These are phyloP conservation scores for Lagothrix lagotricha DNA, from an alignment of 2,797 vertebrate genomes.

Conservation along the genomic window DNA sequence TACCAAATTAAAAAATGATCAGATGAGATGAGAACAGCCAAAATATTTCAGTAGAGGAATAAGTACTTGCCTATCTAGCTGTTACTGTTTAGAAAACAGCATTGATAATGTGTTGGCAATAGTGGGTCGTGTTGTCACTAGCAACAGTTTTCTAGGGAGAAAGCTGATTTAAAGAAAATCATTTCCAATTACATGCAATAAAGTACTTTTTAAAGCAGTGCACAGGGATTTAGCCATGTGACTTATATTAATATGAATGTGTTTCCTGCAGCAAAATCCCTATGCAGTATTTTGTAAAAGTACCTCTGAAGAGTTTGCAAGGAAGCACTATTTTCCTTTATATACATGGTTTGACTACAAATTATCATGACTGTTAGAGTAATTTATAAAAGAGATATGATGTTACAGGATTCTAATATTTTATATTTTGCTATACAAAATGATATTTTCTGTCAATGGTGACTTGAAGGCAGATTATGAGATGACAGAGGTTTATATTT, in stretches of 20 bases:
- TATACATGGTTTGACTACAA: constrained; percentile 61
- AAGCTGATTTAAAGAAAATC: constrained; percentile 66
- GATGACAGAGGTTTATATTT: background rate
- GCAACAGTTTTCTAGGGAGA: background rate
- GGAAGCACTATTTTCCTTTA: constrained; percentile 45
- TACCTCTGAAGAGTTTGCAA: constrained; percentile 62
- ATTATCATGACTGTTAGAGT: background rate
- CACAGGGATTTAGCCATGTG: constrained; percentile 66
- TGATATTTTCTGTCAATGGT: background rate
- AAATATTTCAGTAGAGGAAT: background rate
- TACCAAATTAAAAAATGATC: background rate
- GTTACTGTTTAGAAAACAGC: background rate
- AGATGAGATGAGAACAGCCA: background rate
- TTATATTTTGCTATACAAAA: background rate
- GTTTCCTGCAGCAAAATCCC: constrained; percentile 61
- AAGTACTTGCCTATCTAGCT: background rate
- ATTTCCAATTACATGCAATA: constrained; percentile 63
- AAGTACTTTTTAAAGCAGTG: constrained; percentile 33
- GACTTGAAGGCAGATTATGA: background rate
- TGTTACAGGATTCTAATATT: background rate
- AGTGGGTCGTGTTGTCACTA: background rate
- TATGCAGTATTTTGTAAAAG: constrained; percentile 38
- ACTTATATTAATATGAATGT: constrained; percentile 73
- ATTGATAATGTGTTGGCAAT: background rate
- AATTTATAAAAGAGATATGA: constrained; percentile 20